Conservation (phyloP, 2,888 invertebrate genomes). For the Blastobasis lacticolella region DNA sequence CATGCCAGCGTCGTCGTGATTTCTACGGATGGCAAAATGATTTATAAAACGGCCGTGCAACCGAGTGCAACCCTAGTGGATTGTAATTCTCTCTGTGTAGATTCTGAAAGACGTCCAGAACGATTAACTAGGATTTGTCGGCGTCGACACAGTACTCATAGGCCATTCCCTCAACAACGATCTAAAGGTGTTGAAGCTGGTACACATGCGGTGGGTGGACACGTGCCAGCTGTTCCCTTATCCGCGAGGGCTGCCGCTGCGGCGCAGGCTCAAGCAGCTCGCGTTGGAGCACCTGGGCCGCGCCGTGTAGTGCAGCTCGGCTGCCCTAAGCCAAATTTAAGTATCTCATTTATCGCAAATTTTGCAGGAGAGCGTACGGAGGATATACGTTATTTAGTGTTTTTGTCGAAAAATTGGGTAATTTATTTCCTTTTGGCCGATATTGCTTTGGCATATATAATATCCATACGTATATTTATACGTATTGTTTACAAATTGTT, state of each 20-base stretch:
- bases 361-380: too few relatives aligned
- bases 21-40: conserved; percentile 79
- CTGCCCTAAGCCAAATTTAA: too few relatives aligned
- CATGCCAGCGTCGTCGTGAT: conserved; percentile 91
- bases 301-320: conserved; percentile 83
- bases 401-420: too few relatives aligned
- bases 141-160: conserved; percentile 89
- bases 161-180: conserved; percentile 98
- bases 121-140: conserved; percentile 86
- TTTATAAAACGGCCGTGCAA: conserved; percentile 89
- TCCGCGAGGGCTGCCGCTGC: conserved; percentile 85
- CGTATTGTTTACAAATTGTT: too few relatives aligned
- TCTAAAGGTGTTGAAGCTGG: conserved; percentile 86
- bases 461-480: too few relatives aligned
- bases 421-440: too few relatives aligned
- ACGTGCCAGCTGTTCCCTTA: conserved; percentile 94
- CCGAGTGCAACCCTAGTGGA: conserved; percentile 91
- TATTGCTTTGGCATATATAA: too few relatives aligned
- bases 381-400: too few relatives aligned
- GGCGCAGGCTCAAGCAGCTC: conserved; percentile 87
- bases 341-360: too few relatives aligned
- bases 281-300: conserved; percentile 81
- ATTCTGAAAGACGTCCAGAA: conserved; percentile 87
- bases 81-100: conserved; percentile 90
- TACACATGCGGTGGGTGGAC: conserved; percentile 90